Percentiles rank a stretch among this genome's conserved stretches.
These are phyloP conservation scores for Idaea dimidiata DNA, from an alignment of 2,888 invertebrate species.

Conservation along the genomic window DNA sequence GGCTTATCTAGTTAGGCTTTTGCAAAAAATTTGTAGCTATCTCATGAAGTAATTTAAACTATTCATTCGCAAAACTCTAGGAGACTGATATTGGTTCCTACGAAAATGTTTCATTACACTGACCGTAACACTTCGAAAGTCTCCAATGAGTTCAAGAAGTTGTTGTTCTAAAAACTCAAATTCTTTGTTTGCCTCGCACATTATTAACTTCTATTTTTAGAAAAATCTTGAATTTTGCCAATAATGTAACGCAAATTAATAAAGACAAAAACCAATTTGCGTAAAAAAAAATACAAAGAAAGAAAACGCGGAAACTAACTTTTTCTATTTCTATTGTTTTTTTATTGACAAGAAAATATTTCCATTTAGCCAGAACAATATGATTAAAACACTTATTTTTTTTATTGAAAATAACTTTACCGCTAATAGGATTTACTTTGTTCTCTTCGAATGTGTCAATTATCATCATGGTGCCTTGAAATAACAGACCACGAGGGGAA, in stretches of 20 bases:
- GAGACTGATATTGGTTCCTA: not conserved
- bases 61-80: not conserved
- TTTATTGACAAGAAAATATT: constrained; percentile 10
- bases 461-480: constrained; percentile 50
- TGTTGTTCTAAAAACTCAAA: constrained; percentile 65
- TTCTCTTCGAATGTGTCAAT: constrained; percentile 70
- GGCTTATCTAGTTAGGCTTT: no score
- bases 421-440: constrained; percentile 55
- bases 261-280: not conserved
- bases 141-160: constrained; percentile 59
- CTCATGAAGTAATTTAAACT: no score
- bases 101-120: constrained; percentile 28
- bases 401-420: constrained; percentile 38
- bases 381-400: not conserved
- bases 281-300: not conserved
- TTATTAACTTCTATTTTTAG: constrained; percentile 5
- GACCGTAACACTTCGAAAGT: constrained; percentile 58
- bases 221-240: not conserved
- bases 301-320: constrained; percentile 12
- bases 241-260: not conserved
- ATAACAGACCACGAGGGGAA: constrained; percentile 61
- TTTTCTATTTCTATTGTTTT: constrained; percentile 4
- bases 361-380: not conserved
- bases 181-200: constrained; percentile 40
- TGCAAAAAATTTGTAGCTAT: no score